phyloP scores from a whole-genome alignment of 2,113 vertebrate genomes.

The Caloenas nicobarica region DNA sequence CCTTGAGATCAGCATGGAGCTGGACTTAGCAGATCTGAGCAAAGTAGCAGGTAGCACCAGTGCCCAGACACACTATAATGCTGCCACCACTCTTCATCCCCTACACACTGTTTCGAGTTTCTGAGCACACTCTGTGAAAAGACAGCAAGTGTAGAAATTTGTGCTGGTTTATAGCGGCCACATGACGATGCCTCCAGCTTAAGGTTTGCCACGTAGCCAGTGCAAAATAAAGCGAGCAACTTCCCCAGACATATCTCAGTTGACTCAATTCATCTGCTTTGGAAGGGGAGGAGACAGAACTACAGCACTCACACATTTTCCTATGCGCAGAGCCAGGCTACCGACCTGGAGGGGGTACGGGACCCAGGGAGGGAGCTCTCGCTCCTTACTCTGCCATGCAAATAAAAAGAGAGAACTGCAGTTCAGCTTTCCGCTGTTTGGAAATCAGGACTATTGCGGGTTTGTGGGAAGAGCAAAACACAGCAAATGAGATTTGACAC shows the following conservation, averaged over 20 bases:
- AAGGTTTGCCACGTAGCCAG: neutral
- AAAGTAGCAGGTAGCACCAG: neutral
- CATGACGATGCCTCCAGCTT: neutral
- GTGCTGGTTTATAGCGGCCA: neutral
- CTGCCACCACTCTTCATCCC: rapidly evolving
- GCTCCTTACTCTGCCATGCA: neutral
- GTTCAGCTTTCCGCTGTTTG: neutral
- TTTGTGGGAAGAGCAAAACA: neutral
- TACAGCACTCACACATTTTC: neutral
- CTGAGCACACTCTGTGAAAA: neutral
- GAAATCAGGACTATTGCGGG: neutral
- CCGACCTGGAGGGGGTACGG: neutral
- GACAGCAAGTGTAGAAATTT: neutral
- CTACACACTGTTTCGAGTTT: neutral
- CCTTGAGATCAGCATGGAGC: neutral
- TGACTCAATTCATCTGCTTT: neutral
- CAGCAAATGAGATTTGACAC: neutral
- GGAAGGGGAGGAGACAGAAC: neutral
- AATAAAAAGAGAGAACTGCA: neutral
- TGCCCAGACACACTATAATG: neutral
- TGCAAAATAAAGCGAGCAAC: neutral
- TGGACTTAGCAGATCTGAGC: neutral
- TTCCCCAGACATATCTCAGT: neutral
- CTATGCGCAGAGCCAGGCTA: neutral
- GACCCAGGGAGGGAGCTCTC: neutral